Percentiles rank a stretch among this genome's conserved stretches.
Conservation (phyloP, 2,113 vertebrate genomes). For the Ahaetulla prasina region DNA sequence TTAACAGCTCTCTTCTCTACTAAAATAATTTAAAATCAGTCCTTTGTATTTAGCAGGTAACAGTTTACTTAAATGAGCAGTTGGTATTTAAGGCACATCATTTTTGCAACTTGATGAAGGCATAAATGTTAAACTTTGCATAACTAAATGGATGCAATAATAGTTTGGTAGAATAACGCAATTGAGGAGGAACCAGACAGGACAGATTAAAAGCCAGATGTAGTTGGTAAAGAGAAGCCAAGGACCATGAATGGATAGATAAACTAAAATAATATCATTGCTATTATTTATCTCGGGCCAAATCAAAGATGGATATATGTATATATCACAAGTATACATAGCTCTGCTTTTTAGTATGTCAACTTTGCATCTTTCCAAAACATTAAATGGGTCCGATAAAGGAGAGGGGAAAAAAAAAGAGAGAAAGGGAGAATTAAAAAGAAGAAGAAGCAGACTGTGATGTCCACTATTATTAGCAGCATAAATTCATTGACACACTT, state of each 20-base stretch:
- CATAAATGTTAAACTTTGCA: fast-evolving
- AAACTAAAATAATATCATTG: neutral
- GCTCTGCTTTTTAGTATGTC: slow-evolving; percentile 17
- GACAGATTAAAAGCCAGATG: neutral
- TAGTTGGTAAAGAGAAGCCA: neutral
- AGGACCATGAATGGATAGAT: neutral
- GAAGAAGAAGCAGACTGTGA: neutral
- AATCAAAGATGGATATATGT: slow-evolving; percentile 17
- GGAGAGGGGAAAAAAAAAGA: neutral
- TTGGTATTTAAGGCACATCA: neutral
- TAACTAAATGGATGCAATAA: neutral
- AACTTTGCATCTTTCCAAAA: slow-evolving; percentile 19
- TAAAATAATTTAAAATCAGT: neutral
- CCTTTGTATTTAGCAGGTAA: neutral
- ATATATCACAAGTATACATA: neutral
- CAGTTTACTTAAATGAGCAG: neutral
- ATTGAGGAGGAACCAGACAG: neutral
- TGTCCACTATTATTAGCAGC: slow-evolving; percentile 14
- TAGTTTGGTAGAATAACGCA: fast-evolving
- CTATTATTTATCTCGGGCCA: slow-evolving; percentile 40
- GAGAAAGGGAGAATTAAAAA: neutral
- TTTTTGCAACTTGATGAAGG: neutral
- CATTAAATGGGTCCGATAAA: neutral
- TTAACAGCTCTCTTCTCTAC: neutral
- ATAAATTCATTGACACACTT: slow-evolving; percentile 27